Evolutionary conservation across 2,113 vertebrate genomes (phyloP).

Genomic region (Macquaria australasica): DNA sequence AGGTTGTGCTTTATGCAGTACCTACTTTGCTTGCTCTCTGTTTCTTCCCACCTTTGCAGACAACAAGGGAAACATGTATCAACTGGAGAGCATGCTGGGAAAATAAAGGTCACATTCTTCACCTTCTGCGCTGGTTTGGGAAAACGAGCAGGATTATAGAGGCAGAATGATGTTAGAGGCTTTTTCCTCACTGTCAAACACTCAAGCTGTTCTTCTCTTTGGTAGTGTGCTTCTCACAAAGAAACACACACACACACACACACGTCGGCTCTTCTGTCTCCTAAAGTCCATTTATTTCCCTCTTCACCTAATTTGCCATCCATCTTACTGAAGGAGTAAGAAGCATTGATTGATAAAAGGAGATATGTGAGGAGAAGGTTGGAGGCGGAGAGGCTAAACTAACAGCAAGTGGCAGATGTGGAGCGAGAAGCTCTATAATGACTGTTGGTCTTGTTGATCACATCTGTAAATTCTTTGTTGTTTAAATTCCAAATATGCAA

Average conservation of each 20-base stretch:
- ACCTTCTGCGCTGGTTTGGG: slow-evolving; percentile 4
- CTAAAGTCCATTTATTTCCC: slow-evolving; percentile 14
- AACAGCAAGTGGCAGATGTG: neutral
- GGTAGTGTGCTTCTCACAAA: neutral
- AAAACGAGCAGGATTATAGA: slow-evolving; percentile 39
- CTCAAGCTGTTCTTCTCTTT: neutral
- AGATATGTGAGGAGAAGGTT: slow-evolving; percentile 11
- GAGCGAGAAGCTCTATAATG: neutral
- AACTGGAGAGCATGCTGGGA: slow-evolving; percentile 44
- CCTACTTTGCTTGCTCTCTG: neutral
- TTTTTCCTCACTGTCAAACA: neutral
- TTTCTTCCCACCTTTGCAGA: neutral
- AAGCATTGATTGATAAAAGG: slow-evolving; percentile 54
- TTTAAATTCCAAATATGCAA: neutral
- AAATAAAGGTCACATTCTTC: slow-evolving; percentile 29
- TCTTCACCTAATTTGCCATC: too few species aligned
- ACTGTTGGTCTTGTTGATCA: neutral
- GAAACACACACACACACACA: neutral
- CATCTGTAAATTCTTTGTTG: neutral
- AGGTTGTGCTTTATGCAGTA: neutral
- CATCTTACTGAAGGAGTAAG: slow-evolving; percentile 3
- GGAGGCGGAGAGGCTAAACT: neutral
- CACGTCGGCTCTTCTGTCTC: neutral
- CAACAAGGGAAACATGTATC: neutral
- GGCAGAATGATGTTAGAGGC: slow-evolving; percentile 13